A percentile compares a stretch with the other conserved stretches of the same genome.
These are phyloP conservation scores for Anodontia alba DNA, from an alignment of 2,888 invertebrate genomes.

Conservation along the genomic window DNA sequence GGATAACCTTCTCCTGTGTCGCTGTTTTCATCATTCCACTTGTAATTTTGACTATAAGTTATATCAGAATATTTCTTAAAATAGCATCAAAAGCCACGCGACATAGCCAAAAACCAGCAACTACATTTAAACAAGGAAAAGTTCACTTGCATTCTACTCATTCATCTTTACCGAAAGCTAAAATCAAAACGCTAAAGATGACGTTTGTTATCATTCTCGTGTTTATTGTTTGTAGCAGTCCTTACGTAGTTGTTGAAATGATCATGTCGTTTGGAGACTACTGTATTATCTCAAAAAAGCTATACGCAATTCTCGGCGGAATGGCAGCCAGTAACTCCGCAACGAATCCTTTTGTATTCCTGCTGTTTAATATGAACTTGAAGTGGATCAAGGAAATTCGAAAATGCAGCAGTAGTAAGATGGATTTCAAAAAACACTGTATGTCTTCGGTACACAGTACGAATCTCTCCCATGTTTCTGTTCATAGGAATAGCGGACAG, in stretches of 20 bases:
- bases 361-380: constrained; percentile 80
- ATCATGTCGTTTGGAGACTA: constrained; percentile 81
- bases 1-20: constrained; percentile 75
- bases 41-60: constrained; percentile 79
- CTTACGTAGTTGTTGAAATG: constrained; percentile 83
- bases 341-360: constrained; percentile 83
- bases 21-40: constrained; percentile 82
- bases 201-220: constrained; percentile 83
- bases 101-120: constrained; percentile 69
- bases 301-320: constrained; percentile 80
- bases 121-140: constrained; percentile 78
- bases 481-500: constrained; percentile 4
- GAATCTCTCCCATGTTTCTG: neutral
- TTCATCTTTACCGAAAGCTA: constrained; percentile 83
- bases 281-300: constrained; percentile 60
- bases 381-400: constrained; percentile 40
- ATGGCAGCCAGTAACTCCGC: constrained; percentile 83
- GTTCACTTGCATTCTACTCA: constrained; percentile 81
- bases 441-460: constrained; percentile 14
- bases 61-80: constrained; percentile 82
- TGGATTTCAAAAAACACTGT: neutral
- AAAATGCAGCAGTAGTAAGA: neutral
- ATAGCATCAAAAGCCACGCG: constrained; percentile 79
- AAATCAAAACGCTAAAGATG: constrained; percentile 84
- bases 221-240: constrained; percentile 83